Evolutionary conservation across 2,113 vertebrate species (phyloP).

Genomic region (Melanostigma gelatinosum): DNA sequence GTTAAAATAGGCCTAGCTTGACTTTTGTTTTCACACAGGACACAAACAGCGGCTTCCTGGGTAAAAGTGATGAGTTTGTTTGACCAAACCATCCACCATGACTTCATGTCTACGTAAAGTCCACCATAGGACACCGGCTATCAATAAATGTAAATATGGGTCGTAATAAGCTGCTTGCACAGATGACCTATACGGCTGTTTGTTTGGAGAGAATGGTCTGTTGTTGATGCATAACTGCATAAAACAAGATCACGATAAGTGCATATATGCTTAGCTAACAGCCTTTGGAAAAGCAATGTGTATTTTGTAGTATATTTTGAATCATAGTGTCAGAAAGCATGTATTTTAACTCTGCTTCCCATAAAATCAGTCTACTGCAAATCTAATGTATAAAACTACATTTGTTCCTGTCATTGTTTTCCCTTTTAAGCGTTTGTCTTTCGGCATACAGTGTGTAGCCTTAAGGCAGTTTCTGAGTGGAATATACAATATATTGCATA

Average conservation of each 20-base stretch:
- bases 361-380: no score
- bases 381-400: background rate
- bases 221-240: no score
- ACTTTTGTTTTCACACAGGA: background rate
- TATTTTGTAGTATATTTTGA: background rate
- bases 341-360: background rate
- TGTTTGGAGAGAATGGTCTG: no score
- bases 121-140: no score
- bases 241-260: background rate
- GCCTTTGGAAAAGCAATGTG: background rate
- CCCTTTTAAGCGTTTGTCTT: background rate
- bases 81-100: no score
- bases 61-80: no score
- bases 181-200: no score
- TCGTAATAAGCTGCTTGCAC: no score
- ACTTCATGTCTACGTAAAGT: no score
- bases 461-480: constrained; percentile 2
- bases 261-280: background rate
- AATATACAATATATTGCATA: background rate
- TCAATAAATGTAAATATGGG: no score
- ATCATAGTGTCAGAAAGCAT: background rate
- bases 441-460: background rate
- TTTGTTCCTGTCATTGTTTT: constrained; percentile 3
- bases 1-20: no score
- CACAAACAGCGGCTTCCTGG: no score